phyloP scores from a whole-genome alignment of 2,113 vertebrate species.

The Urocolius indicus region DNA sequence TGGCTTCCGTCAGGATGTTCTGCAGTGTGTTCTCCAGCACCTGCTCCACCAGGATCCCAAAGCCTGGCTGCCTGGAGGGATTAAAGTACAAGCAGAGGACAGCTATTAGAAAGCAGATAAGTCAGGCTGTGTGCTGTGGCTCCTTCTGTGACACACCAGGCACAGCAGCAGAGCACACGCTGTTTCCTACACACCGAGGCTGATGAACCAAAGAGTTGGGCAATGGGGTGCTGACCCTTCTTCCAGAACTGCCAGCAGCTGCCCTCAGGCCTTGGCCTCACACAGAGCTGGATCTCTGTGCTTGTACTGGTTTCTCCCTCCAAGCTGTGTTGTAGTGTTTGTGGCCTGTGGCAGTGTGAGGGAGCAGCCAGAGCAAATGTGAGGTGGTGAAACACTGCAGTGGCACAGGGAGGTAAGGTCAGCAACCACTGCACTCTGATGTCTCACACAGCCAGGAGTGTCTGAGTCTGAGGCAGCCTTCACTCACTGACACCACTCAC shows the following conservation, averaged over 20 bases:
- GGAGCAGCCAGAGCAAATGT: background rate
- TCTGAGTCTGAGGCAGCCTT: background rate
- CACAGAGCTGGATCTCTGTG: background rate
- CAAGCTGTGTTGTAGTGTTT: background rate
- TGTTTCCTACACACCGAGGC: background rate
- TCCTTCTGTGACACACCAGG: background rate
- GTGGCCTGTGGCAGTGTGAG: background rate
- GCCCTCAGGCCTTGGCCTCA: background rate
- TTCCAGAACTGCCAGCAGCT: background rate
- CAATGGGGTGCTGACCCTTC: background rate
- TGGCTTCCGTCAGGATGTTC: constrained; percentile 91
- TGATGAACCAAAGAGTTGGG: background rate
- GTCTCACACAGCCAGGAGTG: background rate
- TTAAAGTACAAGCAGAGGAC: background rate
- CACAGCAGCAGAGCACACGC: background rate
- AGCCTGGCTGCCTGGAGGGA: constrained; percentile 72
- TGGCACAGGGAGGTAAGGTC: background rate
- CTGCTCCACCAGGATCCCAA: constrained; percentile 77
- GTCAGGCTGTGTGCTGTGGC: background rate
- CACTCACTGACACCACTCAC: background rate
- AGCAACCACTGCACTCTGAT: background rate
- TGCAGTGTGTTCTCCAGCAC: constrained; percentile 87
- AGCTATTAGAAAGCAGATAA: constrained; percentile 30
- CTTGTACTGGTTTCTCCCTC: background rate
- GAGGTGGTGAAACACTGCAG: background rate